Evolutionary conservation across 2,113 vertebrate genomes (phyloP).

Genomic region (Puffinus mauretanicus): DNA sequence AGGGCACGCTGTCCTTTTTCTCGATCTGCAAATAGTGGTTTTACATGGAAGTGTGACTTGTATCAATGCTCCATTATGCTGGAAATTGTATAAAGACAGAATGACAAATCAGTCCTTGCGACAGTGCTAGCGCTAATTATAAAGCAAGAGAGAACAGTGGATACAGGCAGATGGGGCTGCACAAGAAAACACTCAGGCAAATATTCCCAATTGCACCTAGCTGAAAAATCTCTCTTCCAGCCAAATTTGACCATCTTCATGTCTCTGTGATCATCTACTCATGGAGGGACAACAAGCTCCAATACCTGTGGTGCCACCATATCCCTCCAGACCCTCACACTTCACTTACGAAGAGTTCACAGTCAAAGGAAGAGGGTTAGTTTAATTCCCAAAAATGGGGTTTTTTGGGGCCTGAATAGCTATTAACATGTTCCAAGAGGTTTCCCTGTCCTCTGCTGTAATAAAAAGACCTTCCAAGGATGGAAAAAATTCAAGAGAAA

Average conservation of each 20-base stretch:
- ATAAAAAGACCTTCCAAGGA: background rate
- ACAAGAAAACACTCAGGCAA: background rate
- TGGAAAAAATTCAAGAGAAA: background rate
- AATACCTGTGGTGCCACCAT: accelerated
- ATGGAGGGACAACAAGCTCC: background rate
- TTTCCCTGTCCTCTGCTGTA: background rate
- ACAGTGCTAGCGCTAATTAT: background rate
- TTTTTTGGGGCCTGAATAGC: background rate
- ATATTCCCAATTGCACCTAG: background rate
- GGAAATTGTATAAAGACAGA: background rate
- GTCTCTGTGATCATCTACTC: background rate
- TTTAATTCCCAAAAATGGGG: background rate
- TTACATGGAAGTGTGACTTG: background rate
- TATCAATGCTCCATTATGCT: background rate
- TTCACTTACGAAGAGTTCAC: background rate
- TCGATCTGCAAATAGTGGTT: background rate
- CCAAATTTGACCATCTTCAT: background rate
- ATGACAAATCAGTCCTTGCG: background rate
- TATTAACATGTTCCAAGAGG: background rate
- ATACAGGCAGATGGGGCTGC: background rate
- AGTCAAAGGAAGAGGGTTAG: background rate
- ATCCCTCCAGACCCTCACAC: background rate
- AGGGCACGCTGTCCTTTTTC: background rate
- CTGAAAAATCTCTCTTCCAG: background rate
- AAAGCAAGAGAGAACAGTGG: background rate